A percentile compares a stretch with the other conserved stretches of the same genome.
Conservation (phyloP, 2,113 vertebrate genomes). For the Lasiurus cinereus region DNA sequence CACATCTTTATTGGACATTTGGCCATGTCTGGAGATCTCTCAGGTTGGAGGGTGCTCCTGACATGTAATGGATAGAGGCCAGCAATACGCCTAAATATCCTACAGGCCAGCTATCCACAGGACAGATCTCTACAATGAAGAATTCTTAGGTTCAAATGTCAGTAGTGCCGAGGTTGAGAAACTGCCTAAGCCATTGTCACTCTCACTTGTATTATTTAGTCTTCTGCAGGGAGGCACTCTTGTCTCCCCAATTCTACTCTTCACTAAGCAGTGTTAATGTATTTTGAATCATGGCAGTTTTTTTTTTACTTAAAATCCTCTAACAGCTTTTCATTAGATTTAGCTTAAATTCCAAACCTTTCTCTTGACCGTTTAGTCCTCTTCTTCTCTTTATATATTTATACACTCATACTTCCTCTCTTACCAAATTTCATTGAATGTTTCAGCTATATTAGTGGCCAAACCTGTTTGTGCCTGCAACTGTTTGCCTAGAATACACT, state of each 20-base stretch:
- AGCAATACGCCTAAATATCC: neutral
- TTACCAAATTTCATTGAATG: neutral
- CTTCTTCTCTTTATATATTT: neutral
- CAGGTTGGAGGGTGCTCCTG: neutral
- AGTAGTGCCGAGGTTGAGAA: neutral
- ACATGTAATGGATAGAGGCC: neutral
- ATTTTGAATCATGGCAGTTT: neutral
- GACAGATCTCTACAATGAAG: neutral
- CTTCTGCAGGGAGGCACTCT: neutral
- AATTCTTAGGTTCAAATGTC: neutral
- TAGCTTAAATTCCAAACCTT: neutral
- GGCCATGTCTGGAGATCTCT: neutral
- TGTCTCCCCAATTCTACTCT: neutral
- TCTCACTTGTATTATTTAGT: neutral
- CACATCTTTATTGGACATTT: neutral
- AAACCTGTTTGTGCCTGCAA: neutral
- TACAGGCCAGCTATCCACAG: neutral
- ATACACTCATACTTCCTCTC: neutral
- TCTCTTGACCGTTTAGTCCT: neutral
- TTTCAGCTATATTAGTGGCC: neutral
- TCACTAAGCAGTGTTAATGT: neutral
- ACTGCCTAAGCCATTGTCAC: neutral
- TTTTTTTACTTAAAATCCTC: neutral
- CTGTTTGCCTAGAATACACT: neutral
- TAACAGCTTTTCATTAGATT: constrained; percentile 39